These are phyloP conservation scores for Epizoanthus scotinus DNA, from an alignment of 92 coral and sea anemone species.

Conservation along the genomic window DNA sequence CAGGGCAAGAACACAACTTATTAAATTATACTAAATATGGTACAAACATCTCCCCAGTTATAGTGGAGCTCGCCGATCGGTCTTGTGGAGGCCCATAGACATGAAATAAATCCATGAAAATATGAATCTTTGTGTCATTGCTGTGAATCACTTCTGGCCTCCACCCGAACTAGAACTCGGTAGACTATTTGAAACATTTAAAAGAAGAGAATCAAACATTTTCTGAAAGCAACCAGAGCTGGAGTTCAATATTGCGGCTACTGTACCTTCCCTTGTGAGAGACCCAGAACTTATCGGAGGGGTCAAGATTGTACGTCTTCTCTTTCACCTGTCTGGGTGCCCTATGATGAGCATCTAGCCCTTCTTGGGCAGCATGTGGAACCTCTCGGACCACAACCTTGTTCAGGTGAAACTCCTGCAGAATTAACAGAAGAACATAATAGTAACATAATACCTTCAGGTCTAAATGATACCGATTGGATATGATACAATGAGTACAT, in stretches of 20 bases:
- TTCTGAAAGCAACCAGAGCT: too few species aligned
- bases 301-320: constrained; percentile 85
- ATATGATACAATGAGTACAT: too few species aligned
- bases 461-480: too few species aligned
- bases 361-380: constrained; percentile 49
- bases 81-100: too few species aligned
- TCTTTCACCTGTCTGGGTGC: constrained; percentile 86
- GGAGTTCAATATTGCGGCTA: background rate
- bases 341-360: constrained; percentile 89
- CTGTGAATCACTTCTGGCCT: too few species aligned
- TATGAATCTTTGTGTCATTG: too few species aligned
- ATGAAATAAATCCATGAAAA: too few species aligned
- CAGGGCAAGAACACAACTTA: background rate
- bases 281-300: constrained; percentile 88
- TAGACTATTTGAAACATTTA: too few species aligned
- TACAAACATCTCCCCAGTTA: background rate
- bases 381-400: constrained; percentile 79
- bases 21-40: background rate
- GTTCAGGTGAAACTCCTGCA: constrained; percentile 88
- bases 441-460: too few species aligned
- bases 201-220: too few species aligned
- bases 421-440: background rate
- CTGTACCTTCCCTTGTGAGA: constrained; percentile 91
- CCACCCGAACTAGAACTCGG: too few species aligned
- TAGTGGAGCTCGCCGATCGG: too few species aligned